These are phyloP conservation scores for Micrasema minimum DNA, from an alignment of 1,140 invertebrate species.

Conservation along the genomic window DNA sequence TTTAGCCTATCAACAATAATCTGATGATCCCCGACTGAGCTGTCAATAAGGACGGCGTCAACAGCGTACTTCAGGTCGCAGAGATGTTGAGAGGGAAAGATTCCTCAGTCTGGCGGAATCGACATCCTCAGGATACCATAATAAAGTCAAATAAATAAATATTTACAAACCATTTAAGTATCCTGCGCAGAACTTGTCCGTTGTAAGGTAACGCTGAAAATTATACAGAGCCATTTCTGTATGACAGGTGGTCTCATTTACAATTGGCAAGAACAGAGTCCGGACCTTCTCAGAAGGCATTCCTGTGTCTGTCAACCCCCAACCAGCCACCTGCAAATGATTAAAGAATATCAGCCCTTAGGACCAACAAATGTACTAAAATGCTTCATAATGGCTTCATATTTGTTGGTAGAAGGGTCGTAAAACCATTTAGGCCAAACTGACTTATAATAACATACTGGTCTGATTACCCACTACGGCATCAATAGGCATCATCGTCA, in stretches of 20 bases:
- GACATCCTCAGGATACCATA: no score
- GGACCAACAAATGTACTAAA: not conserved
- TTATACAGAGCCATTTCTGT: not conserved
- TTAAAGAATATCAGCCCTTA: not conserved
- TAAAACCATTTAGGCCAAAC: not conserved
- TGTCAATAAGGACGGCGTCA: no score
- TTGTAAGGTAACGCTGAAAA: not conserved
- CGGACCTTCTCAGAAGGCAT: not conserved
- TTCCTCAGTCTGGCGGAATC: not conserved
- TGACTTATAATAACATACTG: not conserved
- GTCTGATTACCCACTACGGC: no score
- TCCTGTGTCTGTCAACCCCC: not conserved
- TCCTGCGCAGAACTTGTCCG: conserved; percentile 5
- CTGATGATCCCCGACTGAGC: not conserved
- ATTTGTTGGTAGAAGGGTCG: not conserved
- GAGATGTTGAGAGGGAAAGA: not conserved
- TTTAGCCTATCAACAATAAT: not conserved
- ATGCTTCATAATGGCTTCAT: no score
- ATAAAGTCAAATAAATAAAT: not conserved
- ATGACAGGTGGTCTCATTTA: not conserved
- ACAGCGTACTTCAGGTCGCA: no score
- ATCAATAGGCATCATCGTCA: no score
- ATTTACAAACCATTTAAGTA: not conserved
- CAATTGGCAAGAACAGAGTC: not conserved
- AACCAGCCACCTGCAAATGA: not conserved